phyloP scores from a whole-genome alignment of 2,113 vertebrate species.

The Phocoena phocoena region DNA sequence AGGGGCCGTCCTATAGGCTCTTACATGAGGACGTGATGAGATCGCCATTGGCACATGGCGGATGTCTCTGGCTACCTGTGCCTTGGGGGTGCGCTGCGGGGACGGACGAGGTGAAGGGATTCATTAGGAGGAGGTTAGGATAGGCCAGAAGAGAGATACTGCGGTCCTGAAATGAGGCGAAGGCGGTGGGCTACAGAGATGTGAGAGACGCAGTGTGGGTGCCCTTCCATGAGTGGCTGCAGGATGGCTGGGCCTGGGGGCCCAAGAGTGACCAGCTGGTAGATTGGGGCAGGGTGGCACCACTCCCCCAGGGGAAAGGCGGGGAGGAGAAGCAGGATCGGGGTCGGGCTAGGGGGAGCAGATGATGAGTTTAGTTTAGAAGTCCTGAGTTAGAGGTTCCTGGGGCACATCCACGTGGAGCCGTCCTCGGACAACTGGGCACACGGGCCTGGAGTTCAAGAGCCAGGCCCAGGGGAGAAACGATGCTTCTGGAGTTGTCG shows the following conservation, averaged over 20 bases:
- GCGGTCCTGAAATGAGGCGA: not conserved
- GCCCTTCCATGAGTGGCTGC: not conserved
- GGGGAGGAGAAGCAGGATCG: not conserved
- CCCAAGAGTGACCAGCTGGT: not conserved
- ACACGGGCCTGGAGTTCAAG: not conserved
- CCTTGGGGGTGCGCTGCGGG: not conserved
- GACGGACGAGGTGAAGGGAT: fast-evolving
- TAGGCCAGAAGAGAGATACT: not conserved
- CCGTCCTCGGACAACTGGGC: not conserved
- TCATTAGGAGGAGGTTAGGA: not conserved
- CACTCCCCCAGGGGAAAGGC: not conserved
- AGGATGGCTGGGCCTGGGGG: not conserved
- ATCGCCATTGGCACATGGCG: no score
- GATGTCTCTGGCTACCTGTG: not conserved
- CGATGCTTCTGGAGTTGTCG: not conserved
- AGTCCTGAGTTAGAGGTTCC: not conserved
- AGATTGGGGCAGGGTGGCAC: not conserved
- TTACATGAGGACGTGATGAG: not conserved
- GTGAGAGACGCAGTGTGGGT: not conserved
- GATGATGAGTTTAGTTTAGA: not conserved
- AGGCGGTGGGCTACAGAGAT: not conserved
- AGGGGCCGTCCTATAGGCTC: not conserved
- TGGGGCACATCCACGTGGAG: not conserved
- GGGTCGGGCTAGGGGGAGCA: no score
- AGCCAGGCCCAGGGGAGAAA: not conserved